Evolutionary conservation across 53 echinoderm and acorn worm species (phyloP), one percentile per base, ranked within the genome.

Genomic region (Arbacia lixula): DNA sequence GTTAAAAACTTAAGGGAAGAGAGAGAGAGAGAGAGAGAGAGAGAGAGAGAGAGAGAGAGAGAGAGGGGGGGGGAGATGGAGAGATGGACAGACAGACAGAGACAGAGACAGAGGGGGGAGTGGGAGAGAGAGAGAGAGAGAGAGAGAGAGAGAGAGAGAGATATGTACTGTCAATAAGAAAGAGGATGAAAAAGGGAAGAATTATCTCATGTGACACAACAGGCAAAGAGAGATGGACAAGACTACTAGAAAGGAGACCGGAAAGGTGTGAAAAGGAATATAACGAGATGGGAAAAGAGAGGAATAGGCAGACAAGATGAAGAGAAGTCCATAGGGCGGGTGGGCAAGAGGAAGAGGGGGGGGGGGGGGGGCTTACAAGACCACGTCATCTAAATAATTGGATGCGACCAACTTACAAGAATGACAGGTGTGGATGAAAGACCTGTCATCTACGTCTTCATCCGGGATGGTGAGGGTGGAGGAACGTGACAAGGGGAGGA

Each of bases 361-460:
- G n/a, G n/a, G n/a, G n/a, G n/a, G n/a, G n/a, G n/a, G n/a, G n/a
- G n/a, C n/a, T n/a, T n/a, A n/a, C n/a, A n/a, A n/a, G n/a, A n/a
- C n/a, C 4, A 6, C 41, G 28, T 43, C 41, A 71, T 71, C 27
- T 71, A 28, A 40, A 43, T 71, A 46, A 71, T 71, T 71, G 71
- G 71, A 71, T 71, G 71, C n/a, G 29, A 43, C 20, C 40, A 71
- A 41, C 71, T 46, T 43, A 71, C 49, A 43, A 71, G 71, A 71
- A 43, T 46, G 71, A 71, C 71, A 71, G 71, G 71, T 71, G 71
- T 43, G 29, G 46, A 49, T 29, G 71, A 46, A 43, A 42, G 49
- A 66, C 46, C 49, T 28, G 71, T 71, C 71, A 49, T 46, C 71
- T 16, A 49, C 25, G 29, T 49, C 43, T 39, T 71, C 43, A 71